A percentile compares a stretch with the other conserved stretches of the same genome.
phyloP scores from a whole-genome alignment of 2,113 vertebrate species.

The Boleophthalmus pectinirostris region DNA sequence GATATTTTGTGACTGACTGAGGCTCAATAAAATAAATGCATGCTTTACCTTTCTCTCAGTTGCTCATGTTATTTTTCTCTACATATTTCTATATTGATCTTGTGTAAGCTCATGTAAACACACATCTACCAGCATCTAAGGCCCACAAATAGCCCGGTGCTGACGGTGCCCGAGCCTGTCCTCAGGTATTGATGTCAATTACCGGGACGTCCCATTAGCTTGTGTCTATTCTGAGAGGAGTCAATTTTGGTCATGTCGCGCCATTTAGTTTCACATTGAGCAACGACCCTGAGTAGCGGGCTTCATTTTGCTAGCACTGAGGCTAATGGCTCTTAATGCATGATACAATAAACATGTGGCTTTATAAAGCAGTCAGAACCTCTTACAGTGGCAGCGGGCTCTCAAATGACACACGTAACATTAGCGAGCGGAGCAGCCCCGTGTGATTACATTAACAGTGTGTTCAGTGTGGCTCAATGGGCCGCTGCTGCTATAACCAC shows the following conservation, averaged over 20 bases:
- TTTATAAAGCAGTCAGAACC: constrained; percentile 68
- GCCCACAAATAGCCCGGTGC: constrained; percentile 57
- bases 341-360: constrained; percentile 66
- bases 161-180: constrained; percentile 36
- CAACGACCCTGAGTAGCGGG: constrained; percentile 57
- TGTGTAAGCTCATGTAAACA: constrained; percentile 41
- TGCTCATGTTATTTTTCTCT: constrained; percentile 8
- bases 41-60: background rate
- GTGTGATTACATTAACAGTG: constrained; percentile 71
- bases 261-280: constrained; percentile 67
- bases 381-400: constrained; percentile 61
- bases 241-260: constrained; percentile 62
- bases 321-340: constrained; percentile 66
- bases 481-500: constrained; percentile 61
- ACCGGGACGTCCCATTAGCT: constrained; percentile 63
- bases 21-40: too few relatives aligned
- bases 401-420: constrained; percentile 70
- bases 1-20: too few relatives aligned
- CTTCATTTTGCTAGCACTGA: constrained; percentile 49
- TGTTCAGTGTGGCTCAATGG: constrained; percentile 64
- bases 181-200: constrained; percentile 69
- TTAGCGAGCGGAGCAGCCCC: constrained; percentile 55
- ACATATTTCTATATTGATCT: constrained; percentile 15
- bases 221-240: constrained; percentile 59
- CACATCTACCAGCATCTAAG: constrained; percentile 43